Base-by-base conservation (phyloP, 1,140 invertebrate species). In the Tetragnatha versicolor region DNA sequence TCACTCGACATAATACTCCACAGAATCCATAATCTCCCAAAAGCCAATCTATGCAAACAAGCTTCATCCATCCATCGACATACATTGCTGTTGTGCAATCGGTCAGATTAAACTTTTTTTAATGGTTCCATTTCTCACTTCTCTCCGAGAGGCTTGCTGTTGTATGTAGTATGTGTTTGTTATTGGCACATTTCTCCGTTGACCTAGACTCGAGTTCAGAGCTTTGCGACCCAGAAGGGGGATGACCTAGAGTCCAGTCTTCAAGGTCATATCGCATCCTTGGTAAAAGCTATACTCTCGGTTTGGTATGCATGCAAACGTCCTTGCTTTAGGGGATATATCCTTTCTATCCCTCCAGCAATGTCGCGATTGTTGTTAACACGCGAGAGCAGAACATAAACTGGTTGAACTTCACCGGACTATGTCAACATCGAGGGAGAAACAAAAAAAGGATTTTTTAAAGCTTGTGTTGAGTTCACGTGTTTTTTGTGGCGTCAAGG, bases 231-330 rank as follows among this genome's bases (percentile, higher is more conserved):
- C 51, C 51, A 55, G 25, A 55, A 4, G 25, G 10, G 25, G 20
- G 42, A 47, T 55, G 51, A 55, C 51, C 51, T 22, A 55, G 17
- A 55, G 51, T 55, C 25, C 51, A 25, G 12, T 25, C 25, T 27
- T 25, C 51, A 55, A 55, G 51, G 51, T 55, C 51, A 55, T 55
- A 6, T 55, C 51, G 51, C 51, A 55, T 55, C 51, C 51, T 55
- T 55, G 51, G 25, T 22, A 14, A 45, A n/a, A n/a, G n/a, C 51
- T 22, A n/a, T n/a, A 47, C 42, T 47, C 42, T 47, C 42, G 42
- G 42, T 47, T 47, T 17, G 42, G 42, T 47, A 47, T 47, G 42
- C 42, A 47, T 47, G 42, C 42, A 47, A 47, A 47, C 42, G 42
- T 47, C 42, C 42, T 47, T 47, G 42, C 42, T 47, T 47, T 47